Evolutionary conservation across 2,113 vertebrate species (phyloP).

Genomic region (Bothrops jararaca): DNA sequence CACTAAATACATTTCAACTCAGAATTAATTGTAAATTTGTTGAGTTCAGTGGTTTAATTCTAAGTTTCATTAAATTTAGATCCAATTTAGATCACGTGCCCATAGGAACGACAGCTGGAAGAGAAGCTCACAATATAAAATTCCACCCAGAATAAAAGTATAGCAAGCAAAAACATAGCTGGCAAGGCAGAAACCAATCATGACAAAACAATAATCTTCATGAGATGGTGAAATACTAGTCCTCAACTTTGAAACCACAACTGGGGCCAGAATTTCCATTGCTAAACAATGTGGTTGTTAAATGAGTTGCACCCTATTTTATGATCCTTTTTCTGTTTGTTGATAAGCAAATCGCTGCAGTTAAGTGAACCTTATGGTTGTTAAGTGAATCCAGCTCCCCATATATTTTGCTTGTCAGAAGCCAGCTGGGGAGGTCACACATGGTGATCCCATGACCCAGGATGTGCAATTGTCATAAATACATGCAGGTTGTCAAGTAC

Average conservation of each 20-base stretch:
- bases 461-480: background rate
- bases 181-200: background rate
- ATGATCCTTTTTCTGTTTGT: background rate
- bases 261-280: background rate
- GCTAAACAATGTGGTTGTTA: background rate
- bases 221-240: background rate
- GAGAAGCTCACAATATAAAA: background rate
- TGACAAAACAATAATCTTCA: background rate
- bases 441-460: background rate
- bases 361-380: background rate
- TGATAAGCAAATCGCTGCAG: background rate
- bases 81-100: background rate
- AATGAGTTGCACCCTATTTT: background rate
- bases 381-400: too few relatives aligned
- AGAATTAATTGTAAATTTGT: background rate
- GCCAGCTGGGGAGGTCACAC: background rate
- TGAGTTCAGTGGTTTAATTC: background rate
- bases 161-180: too few relatives aligned
- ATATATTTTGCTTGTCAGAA: background rate
- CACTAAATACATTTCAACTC: background rate
- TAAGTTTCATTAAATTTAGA: background rate
- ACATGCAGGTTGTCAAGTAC: background rate
- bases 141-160: background rate
- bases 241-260: background rate
- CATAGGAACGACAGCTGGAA: background rate